Percentiles rank a stretch among this genome's conserved stretches.
Conservation (phyloP, 2,797 vertebrate species). For the Hippoglossus hippoglossus region DNA sequence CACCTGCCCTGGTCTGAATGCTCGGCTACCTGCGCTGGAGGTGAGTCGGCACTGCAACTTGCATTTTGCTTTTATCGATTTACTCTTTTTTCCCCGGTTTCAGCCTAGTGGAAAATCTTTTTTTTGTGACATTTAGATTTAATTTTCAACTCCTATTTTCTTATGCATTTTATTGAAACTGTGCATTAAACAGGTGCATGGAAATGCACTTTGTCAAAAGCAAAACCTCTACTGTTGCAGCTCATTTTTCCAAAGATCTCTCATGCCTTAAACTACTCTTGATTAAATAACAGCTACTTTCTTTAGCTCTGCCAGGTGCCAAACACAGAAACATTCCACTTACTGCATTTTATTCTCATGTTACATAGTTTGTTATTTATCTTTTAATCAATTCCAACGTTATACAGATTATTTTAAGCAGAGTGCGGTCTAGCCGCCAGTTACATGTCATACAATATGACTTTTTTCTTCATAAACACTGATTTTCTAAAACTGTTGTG, state of each 20-base stretch:
- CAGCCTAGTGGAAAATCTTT: too few relatives aligned
- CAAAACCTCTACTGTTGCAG: background rate
- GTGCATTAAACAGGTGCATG: background rate
- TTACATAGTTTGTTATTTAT: background rate
- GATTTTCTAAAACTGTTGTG: background rate
- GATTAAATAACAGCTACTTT: background rate
- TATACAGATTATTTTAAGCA: background rate
- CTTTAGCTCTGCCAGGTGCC: background rate
- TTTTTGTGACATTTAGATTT: too few relatives aligned
- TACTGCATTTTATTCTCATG: background rate
- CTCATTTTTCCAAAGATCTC: background rate
- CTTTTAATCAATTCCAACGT: background rate
- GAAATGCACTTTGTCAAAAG: too few relatives aligned
- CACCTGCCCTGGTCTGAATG: constrained; percentile 97
- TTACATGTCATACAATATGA: background rate
- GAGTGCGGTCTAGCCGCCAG: background rate
- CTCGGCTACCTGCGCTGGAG: constrained; percentile 95
- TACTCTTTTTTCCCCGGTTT: background rate
- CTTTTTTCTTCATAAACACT: background rate
- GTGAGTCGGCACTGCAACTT: constrained; percentile 76
- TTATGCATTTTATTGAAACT: background rate
- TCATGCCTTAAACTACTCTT: background rate
- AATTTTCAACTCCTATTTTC: too few relatives aligned
- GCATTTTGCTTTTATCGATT: background rate
- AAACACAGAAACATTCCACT: background rate